Evolutionary conservation across 2,888 invertebrate species (phyloP).

Genomic region (Pyrochroa serraticornis): DNA sequence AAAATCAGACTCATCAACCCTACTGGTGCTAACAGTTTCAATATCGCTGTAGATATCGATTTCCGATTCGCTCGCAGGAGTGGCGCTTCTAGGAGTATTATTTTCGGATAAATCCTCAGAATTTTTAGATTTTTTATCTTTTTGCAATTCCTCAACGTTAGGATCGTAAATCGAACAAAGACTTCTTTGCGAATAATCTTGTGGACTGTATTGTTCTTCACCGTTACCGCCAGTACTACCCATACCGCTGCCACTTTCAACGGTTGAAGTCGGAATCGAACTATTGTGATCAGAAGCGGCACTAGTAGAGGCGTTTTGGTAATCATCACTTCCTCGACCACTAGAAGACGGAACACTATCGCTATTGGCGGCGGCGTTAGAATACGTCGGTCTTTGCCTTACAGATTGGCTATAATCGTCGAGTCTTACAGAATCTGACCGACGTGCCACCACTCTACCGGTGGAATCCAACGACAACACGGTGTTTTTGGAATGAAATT

Average conservation of each 20-base stretch:
- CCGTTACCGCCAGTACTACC: slow-evolving; percentile 14
- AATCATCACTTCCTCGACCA: slow-evolving; percentile 7
- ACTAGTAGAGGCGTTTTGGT: slow-evolving; percentile 2
- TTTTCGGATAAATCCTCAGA: slow-evolving; percentile 25
- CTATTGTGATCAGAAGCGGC: slow-evolving; percentile 9
- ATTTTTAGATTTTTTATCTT: slow-evolving; percentile 30
- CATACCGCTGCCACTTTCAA: slow-evolving; percentile 12
- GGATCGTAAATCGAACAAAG: slow-evolving; percentile 38
- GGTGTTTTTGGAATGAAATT: slow-evolving; percentile 71
- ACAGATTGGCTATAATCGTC: slow-evolving; percentile 11
- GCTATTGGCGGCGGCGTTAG: not conserved
- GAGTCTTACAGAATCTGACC: slow-evolving; percentile 1
- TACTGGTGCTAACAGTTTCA: slow-evolving; percentile 57
- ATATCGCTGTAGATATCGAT: slow-evolving; percentile 70
- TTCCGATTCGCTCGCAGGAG: slow-evolving; percentile 57
- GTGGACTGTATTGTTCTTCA: slow-evolving; percentile 40
- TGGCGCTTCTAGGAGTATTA: slow-evolving; percentile 35
- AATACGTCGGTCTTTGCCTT: slow-evolving; percentile 1
- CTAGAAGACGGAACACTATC: slow-evolving; percentile 26
- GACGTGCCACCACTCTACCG: slow-evolving; percentile 64
- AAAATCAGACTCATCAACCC: slow-evolving; percentile 46
- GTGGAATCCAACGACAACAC: slow-evolving; percentile 65
- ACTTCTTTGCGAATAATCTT: slow-evolving; percentile 48
- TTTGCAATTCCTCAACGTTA: slow-evolving; percentile 33
- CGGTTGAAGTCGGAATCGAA: slow-evolving; percentile 24